These are phyloP conservation scores for Nautilus pompilius DNA, from an alignment of 1,140 invertebrate genomes.

Conservation along the genomic window DNA sequence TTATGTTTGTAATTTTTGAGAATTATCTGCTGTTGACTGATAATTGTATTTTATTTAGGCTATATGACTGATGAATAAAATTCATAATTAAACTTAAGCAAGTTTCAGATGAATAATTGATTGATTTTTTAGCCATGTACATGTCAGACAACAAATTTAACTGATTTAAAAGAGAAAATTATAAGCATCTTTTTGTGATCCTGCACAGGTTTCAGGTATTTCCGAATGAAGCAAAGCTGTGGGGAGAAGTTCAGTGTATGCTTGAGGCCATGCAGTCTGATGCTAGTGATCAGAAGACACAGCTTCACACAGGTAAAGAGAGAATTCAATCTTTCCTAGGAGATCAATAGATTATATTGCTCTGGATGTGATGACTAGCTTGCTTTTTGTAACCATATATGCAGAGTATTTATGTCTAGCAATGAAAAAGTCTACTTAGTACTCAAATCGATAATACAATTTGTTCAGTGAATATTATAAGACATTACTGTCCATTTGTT, in stretches of 20 bases:
- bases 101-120: no score
- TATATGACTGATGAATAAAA: neutral
- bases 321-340: neutral
- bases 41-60: neutral
- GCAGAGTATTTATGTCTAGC: no score
- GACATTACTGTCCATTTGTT: no score
- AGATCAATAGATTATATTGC: neutral
- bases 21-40: neutral
- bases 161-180: neutral
- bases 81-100: neutral
- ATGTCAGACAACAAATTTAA: neutral
- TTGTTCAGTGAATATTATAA: no score
- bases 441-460: no score
- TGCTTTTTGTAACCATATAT: no score
- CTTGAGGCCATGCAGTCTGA: slow-evolving; percentile 70
- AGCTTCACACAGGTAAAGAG: slow-evolving; percentile 39
- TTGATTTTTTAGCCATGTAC: neutral
- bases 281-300: slow-evolving; percentile 54
- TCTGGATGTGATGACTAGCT: neutral
- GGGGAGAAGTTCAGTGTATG: slow-evolving; percentile 77
- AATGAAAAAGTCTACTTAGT: no score
- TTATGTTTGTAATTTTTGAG: no score
- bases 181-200: slow-evolving; percentile 1
- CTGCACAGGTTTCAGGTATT: slow-evolving; percentile 62
- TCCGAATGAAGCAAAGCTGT: slow-evolving; percentile 65